Evolutionary conservation across 2,113 vertebrate genomes (phyloP), one percentile per base, ranked within the genome.

Genomic region (Pteronura brasiliensis): DNA sequence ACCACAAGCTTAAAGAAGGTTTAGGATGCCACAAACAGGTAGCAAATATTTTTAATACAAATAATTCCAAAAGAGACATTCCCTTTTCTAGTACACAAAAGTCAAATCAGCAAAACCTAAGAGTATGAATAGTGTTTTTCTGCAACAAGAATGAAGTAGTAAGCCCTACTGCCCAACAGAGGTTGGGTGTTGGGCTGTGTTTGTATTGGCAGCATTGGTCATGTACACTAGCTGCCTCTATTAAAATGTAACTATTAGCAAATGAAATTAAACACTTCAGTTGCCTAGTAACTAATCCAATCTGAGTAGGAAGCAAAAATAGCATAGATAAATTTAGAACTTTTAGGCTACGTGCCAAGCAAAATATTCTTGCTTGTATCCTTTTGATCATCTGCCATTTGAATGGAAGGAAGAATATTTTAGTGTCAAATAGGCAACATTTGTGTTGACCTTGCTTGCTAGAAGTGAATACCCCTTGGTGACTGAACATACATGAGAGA

Each of bases 231-330:
- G 96, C 97, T 21, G 55, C 90, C 92, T 98, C 97, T 96, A 79
- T 98, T 97, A 98, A 98, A 98, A 96, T 98, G 96, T 93, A 96
- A 94, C 98, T 99, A 98, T 99, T 99, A 99, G 98, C 98, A 98
- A 98, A 98, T 98, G 98, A 98, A 98, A 98, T 97, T 97, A 98
- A 99, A 99, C 98, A 98, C 97, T 98, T 98, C 97, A 96, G 99
- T 99, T 99, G 98, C 99, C 98, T 99, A 98, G 99, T 98, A 99
- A 99, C 99, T 99, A 98, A 99, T 98, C 98, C 98, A 98, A 98
- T 98, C 98, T 97, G 97, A 98, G 98, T 97, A 98, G 90, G 98
- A 98, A 96, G 98, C 98, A 99, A 98, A 99, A 99, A 99, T 99
- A 99, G 99, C 98, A 98, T 97, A 98, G 97, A 98, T 98, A 98